phyloP scores from a whole-genome alignment of 2,888 invertebrate species.

The Balanococcus diminutus region DNA sequence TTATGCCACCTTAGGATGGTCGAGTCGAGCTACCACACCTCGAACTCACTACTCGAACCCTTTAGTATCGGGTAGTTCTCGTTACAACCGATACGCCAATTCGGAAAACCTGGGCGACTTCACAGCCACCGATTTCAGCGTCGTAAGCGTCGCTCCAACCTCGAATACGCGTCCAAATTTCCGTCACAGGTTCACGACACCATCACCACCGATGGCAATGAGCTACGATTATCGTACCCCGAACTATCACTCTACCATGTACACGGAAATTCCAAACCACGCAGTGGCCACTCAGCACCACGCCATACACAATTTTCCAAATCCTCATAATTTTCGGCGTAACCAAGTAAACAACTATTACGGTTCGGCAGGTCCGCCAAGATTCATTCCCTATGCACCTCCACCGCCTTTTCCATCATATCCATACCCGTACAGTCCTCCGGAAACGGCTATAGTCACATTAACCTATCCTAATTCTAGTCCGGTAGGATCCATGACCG shows the following conservation, averaged over 20 bases:
- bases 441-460: conserved; percentile 50
- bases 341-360: conserved; percentile 19
- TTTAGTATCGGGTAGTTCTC: conserved; percentile 32
- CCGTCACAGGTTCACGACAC: background rate
- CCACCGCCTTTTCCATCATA: background rate
- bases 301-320: conserved; percentile 4
- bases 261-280: background rate
- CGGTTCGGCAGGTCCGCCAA: conserved; percentile 21
- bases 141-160: conserved; percentile 45
- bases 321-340: conserved; percentile 37
- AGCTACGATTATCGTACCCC: background rate
- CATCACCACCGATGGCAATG: background rate
- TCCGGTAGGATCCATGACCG: background rate
- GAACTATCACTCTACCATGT: background rate
- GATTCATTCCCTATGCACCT: background rate
- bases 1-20: background rate
- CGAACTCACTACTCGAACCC: background rate
- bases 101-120: background rate
- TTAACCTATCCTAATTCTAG: conserved; percentile 48
- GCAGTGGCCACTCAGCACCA: background rate
- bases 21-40: background rate
- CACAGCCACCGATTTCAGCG: conserved; percentile 38
- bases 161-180: background rate
- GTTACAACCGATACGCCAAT: conserved; percentile 28
- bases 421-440: background rate